Evolutionary conservation across 2,113 vertebrate species (phyloP).

Genomic region (Dinomys branickii): DNA sequence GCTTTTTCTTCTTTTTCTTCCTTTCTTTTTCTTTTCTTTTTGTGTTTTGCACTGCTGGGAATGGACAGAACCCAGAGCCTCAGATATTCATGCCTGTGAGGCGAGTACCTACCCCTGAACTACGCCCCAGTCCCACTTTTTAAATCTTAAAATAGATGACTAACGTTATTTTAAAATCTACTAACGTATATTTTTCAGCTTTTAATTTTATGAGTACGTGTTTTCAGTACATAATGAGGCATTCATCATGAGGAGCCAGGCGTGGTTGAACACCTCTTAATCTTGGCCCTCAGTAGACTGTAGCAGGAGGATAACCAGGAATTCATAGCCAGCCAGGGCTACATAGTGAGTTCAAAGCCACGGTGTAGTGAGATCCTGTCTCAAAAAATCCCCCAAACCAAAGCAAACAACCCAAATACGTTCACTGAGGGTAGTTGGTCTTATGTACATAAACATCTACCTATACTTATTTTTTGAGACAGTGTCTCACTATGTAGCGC

Average conservation of each 20-base stretch:
- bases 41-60: background rate
- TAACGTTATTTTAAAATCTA: constrained; percentile 44
- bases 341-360: background rate
- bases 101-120: background rate
- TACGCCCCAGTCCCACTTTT: background rate
- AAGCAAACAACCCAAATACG: background rate
- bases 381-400: background rate
- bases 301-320: background rate
- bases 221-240: background rate
- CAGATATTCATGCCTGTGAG: too few species aligned
- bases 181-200: background rate
- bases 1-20: background rate
- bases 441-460: background rate
- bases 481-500: background rate
- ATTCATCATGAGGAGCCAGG: background rate
- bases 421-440: background rate
- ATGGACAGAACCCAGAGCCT: background rate
- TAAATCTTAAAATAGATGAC: constrained; percentile 35
- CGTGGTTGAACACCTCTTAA: background rate
- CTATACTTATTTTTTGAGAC: background rate
- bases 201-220: background rate
- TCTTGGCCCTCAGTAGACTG: background rate
- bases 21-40: background rate
- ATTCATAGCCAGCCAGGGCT: background rate
- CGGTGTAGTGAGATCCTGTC: background rate